These are phyloP conservation scores for Seriola rivoliana DNA, from an alignment of 2,113 vertebrate species.

Conservation along the genomic window DNA sequence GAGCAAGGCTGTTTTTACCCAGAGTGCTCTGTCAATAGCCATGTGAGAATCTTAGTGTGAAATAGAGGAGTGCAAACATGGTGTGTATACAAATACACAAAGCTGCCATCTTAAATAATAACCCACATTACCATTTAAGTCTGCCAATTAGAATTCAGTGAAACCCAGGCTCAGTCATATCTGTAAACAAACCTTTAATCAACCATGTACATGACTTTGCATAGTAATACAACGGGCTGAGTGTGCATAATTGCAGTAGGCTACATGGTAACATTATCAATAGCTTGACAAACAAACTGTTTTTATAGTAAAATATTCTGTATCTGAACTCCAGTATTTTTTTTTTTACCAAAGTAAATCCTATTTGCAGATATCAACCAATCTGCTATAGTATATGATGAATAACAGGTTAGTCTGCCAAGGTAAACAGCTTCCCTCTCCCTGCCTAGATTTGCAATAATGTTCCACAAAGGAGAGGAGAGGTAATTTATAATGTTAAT, in stretches of 20 bases:
- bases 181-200: slow-evolving; percentile 67
- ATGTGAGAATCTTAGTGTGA: slow-evolving; percentile 18
- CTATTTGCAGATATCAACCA: slow-evolving; percentile 33
- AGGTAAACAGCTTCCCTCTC: slow-evolving; percentile 57
- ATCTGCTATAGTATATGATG: slow-evolving; percentile 23
- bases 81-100: slow-evolving; percentile 48
- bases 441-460: slow-evolving; percentile 50
- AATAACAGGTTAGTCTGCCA: slow-evolving; percentile 33
- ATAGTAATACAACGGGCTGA: slow-evolving; percentile 43
- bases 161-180: slow-evolving; percentile 38
- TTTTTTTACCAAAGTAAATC: slow-evolving; percentile 16
- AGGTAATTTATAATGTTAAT: slow-evolving; percentile 69
- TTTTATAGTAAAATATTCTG: background rate
- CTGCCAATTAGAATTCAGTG: slow-evolving; percentile 52
- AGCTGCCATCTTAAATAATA: slow-evolving; percentile 57
- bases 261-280: slow-evolving; percentile 23
- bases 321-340: background rate
- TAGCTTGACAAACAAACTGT: slow-evolving; percentile 18
- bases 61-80: slow-evolving; percentile 52
- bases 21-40: slow-evolving; percentile 49
- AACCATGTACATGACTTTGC: slow-evolving; percentile 46
- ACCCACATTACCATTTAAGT: slow-evolving; percentile 48
- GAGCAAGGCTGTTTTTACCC: slow-evolving; percentile 38
- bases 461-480: slow-evolving; percentile 42
- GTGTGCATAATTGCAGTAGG: slow-evolving; percentile 36